phyloP scores from a whole-genome alignment of 2,888 invertebrate genomes.

The Stenotaenia linearis region DNA sequence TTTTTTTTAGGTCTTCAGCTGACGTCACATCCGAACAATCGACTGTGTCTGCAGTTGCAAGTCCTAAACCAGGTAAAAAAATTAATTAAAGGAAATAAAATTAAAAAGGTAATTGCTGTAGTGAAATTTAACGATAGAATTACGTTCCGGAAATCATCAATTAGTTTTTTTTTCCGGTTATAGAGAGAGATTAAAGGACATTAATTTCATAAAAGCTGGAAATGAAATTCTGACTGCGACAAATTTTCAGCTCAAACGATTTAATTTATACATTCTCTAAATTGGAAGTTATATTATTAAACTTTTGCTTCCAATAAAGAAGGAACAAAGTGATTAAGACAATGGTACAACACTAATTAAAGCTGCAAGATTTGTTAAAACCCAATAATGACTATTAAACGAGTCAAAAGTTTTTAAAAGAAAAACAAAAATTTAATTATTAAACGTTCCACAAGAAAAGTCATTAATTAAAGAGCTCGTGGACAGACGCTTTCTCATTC shows the following conservation, averaged over 20 bases:
- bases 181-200: background rate
- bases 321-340: no score
- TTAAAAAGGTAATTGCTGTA: background rate
- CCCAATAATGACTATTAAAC: no score
- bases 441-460: no score
- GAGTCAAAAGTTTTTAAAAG: no score
- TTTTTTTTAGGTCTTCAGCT: background rate
- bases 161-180: background rate
- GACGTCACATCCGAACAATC: background rate
- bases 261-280: background rate
- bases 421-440: no score
- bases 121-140: no score
- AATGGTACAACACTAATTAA: no score
- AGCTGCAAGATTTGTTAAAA: no score
- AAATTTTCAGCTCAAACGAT: background rate
- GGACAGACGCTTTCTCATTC: no score
- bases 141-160: background rate
- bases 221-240: background rate
- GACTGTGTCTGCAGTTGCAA: background rate
- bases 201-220: background rate
- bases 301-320: no score
- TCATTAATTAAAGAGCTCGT: no score
- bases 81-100: background rate
- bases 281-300: background rate
- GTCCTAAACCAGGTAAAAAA: slow-evolving; percentile 4